Percentiles rank a stretch among this genome's conserved stretches.
Evolutionary conservation across 2,888 invertebrate genomes (phyloP).

Genomic region (Trichogramma dendrolimi): DNA sequence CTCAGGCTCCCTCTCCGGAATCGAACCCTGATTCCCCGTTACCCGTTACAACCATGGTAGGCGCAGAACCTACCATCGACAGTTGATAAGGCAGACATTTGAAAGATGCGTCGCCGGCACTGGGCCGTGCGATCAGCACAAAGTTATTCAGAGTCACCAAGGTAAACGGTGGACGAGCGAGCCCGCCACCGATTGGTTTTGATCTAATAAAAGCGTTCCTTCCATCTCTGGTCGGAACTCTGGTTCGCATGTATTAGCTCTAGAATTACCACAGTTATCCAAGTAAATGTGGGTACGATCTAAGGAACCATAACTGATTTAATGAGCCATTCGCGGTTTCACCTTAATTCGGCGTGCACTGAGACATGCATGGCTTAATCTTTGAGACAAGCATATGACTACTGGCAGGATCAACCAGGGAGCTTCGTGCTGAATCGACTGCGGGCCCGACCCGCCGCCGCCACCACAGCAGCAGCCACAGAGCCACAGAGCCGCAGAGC

Average conservation of each 20-base stretch:
- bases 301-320: conserved; percentile 60
- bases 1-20: conserved; percentile 70
- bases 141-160: conserved; percentile 55
- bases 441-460: too few relatives aligned
- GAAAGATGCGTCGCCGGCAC: conserved; percentile 55
- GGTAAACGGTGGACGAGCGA: conserved; percentile 50
- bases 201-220: conserved; percentile 54
- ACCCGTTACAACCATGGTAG: conserved; percentile 54
- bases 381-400: conserved; percentile 66
- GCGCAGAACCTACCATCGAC: conserved; percentile 14
- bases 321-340: conserved; percentile 62
- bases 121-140: conserved; percentile 40
- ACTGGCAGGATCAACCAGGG: conserved; percentile 56
- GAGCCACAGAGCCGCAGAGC: too few relatives aligned
- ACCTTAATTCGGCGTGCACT: conserved; percentile 58
- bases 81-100: conserved; percentile 58
- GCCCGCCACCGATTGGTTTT: conserved; percentile 51
- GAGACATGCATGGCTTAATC: conserved; percentile 66
- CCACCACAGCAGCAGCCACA: too few relatives aligned
- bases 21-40: conserved; percentile 72
- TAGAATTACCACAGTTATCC: conserved; percentile 66
- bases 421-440: conserved; percentile 23
- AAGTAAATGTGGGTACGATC: conserved; percentile 54
- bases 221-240: conserved; percentile 52
- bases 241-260: conserved; percentile 64